A percentile compares a stretch with the other conserved stretches of the same genome.
These are phyloP conservation scores for Heliconius melpomene DNA, from an alignment of 1,140 invertebrate genomes.

Conservation along the genomic window DNA sequence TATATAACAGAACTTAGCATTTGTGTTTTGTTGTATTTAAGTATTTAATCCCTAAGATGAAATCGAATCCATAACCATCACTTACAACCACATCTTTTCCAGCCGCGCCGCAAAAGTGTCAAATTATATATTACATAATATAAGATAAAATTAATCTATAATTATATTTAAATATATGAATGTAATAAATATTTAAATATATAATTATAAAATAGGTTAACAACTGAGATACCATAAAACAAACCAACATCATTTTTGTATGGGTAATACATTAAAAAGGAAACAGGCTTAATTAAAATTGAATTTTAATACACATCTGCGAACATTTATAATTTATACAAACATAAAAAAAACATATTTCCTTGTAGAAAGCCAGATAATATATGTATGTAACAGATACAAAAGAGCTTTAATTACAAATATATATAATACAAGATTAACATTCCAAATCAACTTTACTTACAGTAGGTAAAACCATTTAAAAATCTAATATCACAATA, in stretches of 20 bases:
- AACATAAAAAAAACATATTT: not conserved
- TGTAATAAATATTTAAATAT: not conserved
- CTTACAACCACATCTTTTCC: too few species aligned
- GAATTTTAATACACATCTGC: not conserved
- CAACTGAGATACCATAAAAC: not conserved
- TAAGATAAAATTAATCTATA: too few species aligned
- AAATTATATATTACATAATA: too few species aligned
- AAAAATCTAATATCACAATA: not conserved
- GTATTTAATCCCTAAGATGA: too few species aligned
- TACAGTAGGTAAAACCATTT: not conserved
- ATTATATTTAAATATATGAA: not conserved
- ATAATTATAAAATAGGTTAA: not conserved
- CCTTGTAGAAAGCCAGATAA: not conserved
- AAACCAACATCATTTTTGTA: not conserved
- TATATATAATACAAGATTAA: not conserved
- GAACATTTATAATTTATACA: not conserved
- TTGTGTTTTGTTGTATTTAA: too few species aligned
- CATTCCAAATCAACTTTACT: not conserved
- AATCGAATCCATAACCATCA: too few species aligned
- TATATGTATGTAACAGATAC: not conserved
- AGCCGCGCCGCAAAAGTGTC: too few species aligned
- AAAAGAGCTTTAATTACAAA: not conserved
- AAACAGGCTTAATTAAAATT: not conserved
- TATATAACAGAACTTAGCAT: too few species aligned
- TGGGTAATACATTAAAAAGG: not conserved